A percentile compares a stretch with the other conserved stretches of the same genome.
These are phyloP conservation scores for Melipona beecheii DNA, from an alignment of 2,888 invertebrate species.

Conservation along the genomic window DNA sequence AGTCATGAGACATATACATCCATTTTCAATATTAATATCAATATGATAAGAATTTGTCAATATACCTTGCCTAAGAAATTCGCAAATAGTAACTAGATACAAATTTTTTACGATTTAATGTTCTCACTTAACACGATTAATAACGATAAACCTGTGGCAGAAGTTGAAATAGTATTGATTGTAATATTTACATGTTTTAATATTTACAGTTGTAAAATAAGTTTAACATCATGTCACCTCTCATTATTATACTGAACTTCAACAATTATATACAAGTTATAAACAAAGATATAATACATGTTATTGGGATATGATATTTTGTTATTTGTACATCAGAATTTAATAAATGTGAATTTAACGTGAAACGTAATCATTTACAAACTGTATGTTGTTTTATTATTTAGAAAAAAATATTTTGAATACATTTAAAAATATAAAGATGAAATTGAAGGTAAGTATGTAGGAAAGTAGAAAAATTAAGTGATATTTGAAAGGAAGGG, in stretches of 20 bases:
- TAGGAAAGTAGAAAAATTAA: background rate
- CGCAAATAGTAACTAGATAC: constrained; percentile 10
- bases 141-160: background rate
- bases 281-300: constrained; percentile 35
- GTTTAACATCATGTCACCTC: constrained; percentile 15
- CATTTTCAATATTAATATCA: background rate
- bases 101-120: constrained; percentile 15
- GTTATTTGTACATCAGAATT: constrained; percentile 52
- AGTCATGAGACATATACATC: constrained; percentile 21
- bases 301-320: constrained; percentile 51
- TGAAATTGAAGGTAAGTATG: background rate
- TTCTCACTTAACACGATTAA: constrained; percentile 10
- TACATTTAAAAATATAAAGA: background rate
- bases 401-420: background rate
- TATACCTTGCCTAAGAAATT: constrained; percentile 6
- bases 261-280: constrained; percentile 39
- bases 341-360: constrained; percentile 51
- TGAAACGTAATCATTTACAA: constrained; percentile 12
- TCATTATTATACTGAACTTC: constrained; percentile 21
- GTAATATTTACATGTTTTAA: constrained; percentile 29
- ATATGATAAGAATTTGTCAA: constrained; percentile 9
- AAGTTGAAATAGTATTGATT: background rate
- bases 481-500: constrained; percentile 25
- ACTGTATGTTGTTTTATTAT: background rate
- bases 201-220: constrained; percentile 17